A percentile compares a stretch with the other conserved stretches of the same genome.
phyloP scores from a whole-genome alignment of 2,113 vertebrate species.

The Hassar affinis region DNA sequence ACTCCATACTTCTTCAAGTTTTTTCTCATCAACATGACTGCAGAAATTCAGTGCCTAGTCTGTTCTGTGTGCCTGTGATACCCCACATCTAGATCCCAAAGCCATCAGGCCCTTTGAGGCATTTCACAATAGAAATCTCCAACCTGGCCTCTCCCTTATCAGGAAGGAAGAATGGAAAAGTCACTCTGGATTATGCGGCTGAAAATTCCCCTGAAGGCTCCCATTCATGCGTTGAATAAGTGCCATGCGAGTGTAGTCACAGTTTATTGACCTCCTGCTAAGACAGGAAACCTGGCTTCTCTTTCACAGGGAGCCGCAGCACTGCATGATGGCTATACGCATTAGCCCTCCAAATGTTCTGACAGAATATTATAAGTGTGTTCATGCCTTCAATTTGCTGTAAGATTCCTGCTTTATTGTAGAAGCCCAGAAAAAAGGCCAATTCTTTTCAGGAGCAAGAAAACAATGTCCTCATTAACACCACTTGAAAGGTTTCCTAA shows the following conservation, averaged over 20 bases:
- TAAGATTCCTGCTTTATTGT: neutral
- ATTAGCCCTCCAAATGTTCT: slow-evolving; percentile 22
- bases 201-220: slow-evolving; percentile 48
- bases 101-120: slow-evolving; percentile 50
- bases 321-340: slow-evolving; percentile 24
- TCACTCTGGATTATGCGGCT: slow-evolving; percentile 50
- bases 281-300: slow-evolving; percentile 40
- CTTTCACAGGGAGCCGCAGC: slow-evolving; percentile 23
- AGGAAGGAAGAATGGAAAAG: slow-evolving; percentile 52
- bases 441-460: neutral
- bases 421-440: neutral
- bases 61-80: slow-evolving; percentile 32
- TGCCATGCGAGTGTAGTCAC: slow-evolving; percentile 44
- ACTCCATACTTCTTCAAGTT: neutral
- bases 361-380: neutral
- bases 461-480: slow-evolving; percentile 29
- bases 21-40: slow-evolving; percentile 28
- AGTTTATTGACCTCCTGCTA: slow-evolving; percentile 53
- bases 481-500: slow-evolving; percentile 33
- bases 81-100: slow-evolving; percentile 29
- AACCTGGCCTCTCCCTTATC: slow-evolving; percentile 54
- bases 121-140: slow-evolving; percentile 52
- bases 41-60: slow-evolving; percentile 17
- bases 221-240: slow-evolving; percentile 52
- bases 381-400: neutral